Conservation (phyloP, 1,140 invertebrate genomes). For the Calosoma granatense region DNA sequence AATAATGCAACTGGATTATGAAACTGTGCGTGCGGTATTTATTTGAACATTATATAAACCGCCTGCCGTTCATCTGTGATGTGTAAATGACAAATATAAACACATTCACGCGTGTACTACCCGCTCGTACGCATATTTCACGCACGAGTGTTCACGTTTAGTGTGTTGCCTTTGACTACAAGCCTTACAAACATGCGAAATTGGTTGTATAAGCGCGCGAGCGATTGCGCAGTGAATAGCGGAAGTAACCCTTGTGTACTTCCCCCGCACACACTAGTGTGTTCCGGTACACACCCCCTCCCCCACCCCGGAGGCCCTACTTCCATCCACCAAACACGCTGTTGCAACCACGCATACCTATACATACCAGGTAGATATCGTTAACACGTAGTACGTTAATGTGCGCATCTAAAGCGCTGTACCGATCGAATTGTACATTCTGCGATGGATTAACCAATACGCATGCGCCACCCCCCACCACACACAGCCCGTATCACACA, state of each 20-base stretch:
- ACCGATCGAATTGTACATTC: not conserved
- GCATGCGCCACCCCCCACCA: not conserved
- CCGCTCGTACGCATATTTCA: too few relatives aligned
- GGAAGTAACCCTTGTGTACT: not conserved
- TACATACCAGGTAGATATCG: not conserved
- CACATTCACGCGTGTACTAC: too few relatives aligned
- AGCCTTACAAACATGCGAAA: too few relatives aligned
- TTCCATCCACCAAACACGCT: too few relatives aligned
- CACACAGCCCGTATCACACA: not conserved
- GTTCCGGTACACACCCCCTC: not conserved
- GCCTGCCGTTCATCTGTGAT: too few relatives aligned
- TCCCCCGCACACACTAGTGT: not conserved
- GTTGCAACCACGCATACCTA: not conserved
- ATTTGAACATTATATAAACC: too few relatives aligned
- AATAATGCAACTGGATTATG: too few relatives aligned
- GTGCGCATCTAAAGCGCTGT: not conserved
- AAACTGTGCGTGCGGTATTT: too few relatives aligned
- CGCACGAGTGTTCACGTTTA: too few relatives aligned
- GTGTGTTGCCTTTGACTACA: too few relatives aligned
- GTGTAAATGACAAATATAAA: too few relatives aligned
- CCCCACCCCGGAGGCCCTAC: not conserved
- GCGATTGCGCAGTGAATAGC: not conserved
- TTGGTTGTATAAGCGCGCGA: too few relatives aligned
- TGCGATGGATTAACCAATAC: not conserved
- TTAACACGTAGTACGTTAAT: not conserved